Percentiles rank a stretch among this genome's conserved stretches.
Conservation (phyloP, 1,140 invertebrate genomes). For the Zaprionus africanus region DNA sequence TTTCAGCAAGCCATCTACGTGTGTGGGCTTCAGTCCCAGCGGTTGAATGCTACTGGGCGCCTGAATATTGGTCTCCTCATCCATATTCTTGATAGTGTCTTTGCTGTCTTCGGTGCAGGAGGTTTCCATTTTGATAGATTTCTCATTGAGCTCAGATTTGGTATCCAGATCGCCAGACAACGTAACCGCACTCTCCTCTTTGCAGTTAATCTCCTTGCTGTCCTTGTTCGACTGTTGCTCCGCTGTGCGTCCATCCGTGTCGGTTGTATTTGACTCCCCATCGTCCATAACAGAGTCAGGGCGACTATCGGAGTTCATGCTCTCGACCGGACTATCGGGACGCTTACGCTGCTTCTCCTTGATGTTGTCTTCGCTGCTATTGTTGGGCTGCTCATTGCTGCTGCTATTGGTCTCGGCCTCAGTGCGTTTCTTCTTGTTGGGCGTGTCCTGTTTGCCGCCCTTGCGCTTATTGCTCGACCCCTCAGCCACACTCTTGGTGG, state of each 20-base stretch:
- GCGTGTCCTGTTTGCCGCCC: conserved; percentile 88
- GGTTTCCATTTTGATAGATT: conserved; percentile 62
- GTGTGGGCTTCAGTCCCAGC: conserved; percentile 32
- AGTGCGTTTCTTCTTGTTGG: conserved; percentile 90
- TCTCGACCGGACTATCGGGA: conserved; percentile 90
- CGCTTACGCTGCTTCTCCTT: conserved; percentile 91
- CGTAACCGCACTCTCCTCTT: conserved; percentile 68
- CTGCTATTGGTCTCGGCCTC: conserved; percentile 43
- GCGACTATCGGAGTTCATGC: conserved; percentile 89
- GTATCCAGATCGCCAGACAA: conserved; percentile 56
- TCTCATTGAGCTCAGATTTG: conserved; percentile 66
- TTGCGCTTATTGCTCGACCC: conserved; percentile 86
- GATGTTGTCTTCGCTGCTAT: conserved; percentile 85
- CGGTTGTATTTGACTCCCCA: conserved; percentile 86
- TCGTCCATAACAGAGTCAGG: conserved; percentile 92
- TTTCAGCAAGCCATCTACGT: conserved; percentile 49
- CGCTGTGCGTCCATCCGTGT: conserved; percentile 56
- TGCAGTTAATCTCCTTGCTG: conserved; percentile 84
- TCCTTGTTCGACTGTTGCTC: conserved; percentile 85
- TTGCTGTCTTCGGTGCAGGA: conserved; percentile 68
- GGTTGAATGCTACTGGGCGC: conserved; percentile 60
- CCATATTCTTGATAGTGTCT: conserved; percentile 82
- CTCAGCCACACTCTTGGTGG: conserved; percentile 86
- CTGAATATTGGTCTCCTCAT: conserved; percentile 82
- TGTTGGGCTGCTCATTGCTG: conserved; percentile 86